Percentiles rank a stretch among this genome's conserved stretches.
Conservation (phyloP, 2,797 vertebrate species). For the Tenualosa ilisha region DNA sequence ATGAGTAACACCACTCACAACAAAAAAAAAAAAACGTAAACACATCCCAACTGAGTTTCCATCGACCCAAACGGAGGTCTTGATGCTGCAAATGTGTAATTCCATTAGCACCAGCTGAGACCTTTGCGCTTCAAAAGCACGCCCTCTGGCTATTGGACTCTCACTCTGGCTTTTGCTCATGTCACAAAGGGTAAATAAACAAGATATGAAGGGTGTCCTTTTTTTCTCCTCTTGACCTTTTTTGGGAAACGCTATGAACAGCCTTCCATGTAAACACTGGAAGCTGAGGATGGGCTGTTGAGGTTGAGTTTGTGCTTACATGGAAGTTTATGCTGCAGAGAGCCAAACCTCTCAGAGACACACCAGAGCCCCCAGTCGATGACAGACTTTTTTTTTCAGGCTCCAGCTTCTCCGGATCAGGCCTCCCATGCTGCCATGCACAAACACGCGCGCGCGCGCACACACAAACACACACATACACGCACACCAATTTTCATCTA, state of each 20-base stretch:
- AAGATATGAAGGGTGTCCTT: not conserved
- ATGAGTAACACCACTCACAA: not conserved
- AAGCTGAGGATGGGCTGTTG: not conserved
- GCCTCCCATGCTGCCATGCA: too few species aligned
- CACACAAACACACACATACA: too few species aligned
- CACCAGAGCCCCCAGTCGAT: not conserved
- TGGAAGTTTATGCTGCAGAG: not conserved
- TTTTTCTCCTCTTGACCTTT: not conserved
- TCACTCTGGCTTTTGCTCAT: not conserved
- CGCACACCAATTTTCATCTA: not conserved
- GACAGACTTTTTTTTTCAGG: not conserved
- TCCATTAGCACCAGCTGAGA: not conserved
- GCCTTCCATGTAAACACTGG: not conserved
- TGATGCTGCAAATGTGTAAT: conserved; percentile 15
- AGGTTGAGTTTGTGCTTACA: not conserved
- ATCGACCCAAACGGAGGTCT: not conserved
- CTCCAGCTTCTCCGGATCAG: not conserved
- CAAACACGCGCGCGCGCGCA: too few species aligned
- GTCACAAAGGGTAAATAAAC: not conserved
- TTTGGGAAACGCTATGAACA: not conserved
- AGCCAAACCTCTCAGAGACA: not conserved
- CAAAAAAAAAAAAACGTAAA: not conserved
- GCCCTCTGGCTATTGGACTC: not conserved
- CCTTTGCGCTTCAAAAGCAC: not conserved
- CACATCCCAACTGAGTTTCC: not conserved